phyloP scores from a whole-genome alignment of 2,797 vertebrate species.

The Neostethus bicornis region DNA sequence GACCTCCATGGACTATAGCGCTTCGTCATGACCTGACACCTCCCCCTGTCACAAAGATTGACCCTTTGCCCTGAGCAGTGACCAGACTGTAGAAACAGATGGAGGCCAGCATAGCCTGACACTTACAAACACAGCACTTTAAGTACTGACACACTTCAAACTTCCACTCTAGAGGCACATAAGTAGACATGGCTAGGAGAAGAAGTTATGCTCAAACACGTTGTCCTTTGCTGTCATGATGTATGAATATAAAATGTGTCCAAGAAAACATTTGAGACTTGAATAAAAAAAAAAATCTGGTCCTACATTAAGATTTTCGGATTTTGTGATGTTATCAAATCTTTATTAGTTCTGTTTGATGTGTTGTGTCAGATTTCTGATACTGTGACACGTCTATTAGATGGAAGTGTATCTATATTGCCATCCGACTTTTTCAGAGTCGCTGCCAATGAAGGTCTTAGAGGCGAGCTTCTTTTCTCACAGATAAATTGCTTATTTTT shows the following conservation, averaged over 20 bases:
- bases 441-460: constrained; percentile 68
- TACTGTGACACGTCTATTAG: constrained; percentile 58
- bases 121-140: constrained; percentile 30
- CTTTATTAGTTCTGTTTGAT: constrained; percentile 31
- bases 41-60: constrained; percentile 64
- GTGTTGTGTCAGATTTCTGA: constrained; percentile 64
- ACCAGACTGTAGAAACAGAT: constrained; percentile 62
- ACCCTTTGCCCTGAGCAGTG: constrained; percentile 59
- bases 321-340: constrained; percentile 9
- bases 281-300: constrained; percentile 13
- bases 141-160: constrained; percentile 6
- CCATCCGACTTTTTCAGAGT: constrained; percentile 45
- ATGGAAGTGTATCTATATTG: constrained; percentile 57
- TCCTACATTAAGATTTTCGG: constrained; percentile 13
- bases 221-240: background rate
- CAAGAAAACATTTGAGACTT: constrained; percentile 4
- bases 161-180: constrained; percentile 9
- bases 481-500: constrained; percentile 77
- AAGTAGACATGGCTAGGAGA: background rate
- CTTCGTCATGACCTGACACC: constrained; percentile 66
- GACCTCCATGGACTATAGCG: constrained; percentile 40
- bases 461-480: constrained; percentile 67
- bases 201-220: constrained; percentile 2
- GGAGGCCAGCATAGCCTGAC: constrained; percentile 30
- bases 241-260: constrained; percentile 5